Evolutionary conservation across 2,797 vertebrate genomes (phyloP), one percentile per base, ranked within the genome.

Genomic region (Hypotaenidia philippensis): DNA sequence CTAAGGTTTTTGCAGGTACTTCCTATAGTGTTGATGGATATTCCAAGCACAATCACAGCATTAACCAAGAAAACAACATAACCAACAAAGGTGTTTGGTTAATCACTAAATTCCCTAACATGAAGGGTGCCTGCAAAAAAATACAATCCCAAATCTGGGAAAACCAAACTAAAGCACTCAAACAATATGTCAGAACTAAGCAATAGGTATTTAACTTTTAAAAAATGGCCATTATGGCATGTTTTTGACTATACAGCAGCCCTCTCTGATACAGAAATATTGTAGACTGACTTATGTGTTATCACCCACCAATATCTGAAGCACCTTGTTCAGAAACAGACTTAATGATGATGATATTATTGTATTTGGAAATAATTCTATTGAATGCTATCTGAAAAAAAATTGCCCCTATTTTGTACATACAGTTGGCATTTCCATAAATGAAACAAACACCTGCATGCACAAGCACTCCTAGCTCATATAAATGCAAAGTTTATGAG

Each of bases 401-500:
- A 89, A 68, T 25, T 23, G 4, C 13, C 25, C 47, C 27, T 64
- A 41, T 71, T 94, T 92, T 91, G 60, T 83, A 78, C 71, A 75
- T 83, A 77, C 29, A 60, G n/a, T 70, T 89, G 82, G 41, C 19
- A 78, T 94, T 93, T 95, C 92, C 61, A 29, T 65, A 94, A 91
- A 75, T 72, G 87, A 92, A 96, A 83, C 13, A 81, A 94, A 78
- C 90, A 95, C 84, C 89, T 96, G 89, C 65, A 93, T 0, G 2
- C 71, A 81, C 55, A 89, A 90, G 66, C 64, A 91, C 27, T 69
- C 65, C 34, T 85, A 78, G 53, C 32, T 65, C 65, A 59, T 72
- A 88, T 68, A 87, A 94, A 94, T 75, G 45, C 69, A 92, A 96
- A 92, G 75, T 91, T 94, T 94, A 97, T 96, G 94, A 94, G 82